phyloP scores from a whole-genome alignment of 2,888 invertebrate genomes.

The Drymonia ruficornis region DNA sequence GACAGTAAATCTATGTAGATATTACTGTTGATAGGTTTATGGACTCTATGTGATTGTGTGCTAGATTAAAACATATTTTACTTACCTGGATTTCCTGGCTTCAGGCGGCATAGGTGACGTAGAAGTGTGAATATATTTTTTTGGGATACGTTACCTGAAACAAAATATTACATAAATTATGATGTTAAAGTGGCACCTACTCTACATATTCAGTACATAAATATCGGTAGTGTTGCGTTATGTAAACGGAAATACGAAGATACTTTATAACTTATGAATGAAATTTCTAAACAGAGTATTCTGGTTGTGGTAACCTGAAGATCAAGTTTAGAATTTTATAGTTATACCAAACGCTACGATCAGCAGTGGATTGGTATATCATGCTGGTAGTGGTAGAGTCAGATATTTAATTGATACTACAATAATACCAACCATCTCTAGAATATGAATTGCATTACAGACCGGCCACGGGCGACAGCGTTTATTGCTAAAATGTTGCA shows the following conservation, averaged over 20 bases:
- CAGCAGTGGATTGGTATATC: no score
- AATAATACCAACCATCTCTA: background rate
- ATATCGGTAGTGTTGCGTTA: no score
- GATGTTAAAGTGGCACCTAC: background rate
- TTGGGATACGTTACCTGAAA: slow-evolving; percentile 52
- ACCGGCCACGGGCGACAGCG: no score
- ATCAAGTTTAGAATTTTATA: no score
- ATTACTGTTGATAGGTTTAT: slow-evolving; percentile 20
- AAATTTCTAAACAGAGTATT: no score
- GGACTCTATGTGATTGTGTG: slow-evolving; percentile 15
- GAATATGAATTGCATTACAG: no score
- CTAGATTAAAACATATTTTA: slow-evolving; percentile 15
- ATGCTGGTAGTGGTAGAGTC: background rate
- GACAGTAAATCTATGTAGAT: slow-evolving; percentile 29
- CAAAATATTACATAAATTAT: slow-evolving; percentile 23
- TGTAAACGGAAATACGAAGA: no score
- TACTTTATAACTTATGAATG: no score
- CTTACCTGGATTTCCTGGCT: background rate
- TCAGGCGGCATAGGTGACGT: background rate
- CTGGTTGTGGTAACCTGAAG: no score
- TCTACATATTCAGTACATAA: no score
- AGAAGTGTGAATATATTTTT: background rate
- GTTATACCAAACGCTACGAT: no score
- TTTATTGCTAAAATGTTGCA: no score
- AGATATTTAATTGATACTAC: background rate